These are phyloP conservation scores for Tetrapedia diversipes DNA, from an alignment of 2,888 invertebrate genomes.

Conservation along the genomic window DNA sequence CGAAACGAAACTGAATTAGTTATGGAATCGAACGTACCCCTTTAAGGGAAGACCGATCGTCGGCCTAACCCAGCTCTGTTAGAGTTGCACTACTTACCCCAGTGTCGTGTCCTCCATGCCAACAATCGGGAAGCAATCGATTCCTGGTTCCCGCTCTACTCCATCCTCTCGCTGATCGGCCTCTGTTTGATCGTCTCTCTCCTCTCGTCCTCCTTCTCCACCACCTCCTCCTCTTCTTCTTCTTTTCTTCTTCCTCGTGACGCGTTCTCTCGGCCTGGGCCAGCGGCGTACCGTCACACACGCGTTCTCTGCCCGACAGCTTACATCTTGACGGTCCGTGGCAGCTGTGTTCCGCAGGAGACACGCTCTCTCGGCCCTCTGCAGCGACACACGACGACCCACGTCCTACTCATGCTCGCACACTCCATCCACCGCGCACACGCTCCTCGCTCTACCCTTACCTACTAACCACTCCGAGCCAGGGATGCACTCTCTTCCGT, in stretches of 20 bases:
- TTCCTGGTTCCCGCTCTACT: constrained; percentile 59
- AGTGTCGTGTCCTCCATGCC: constrained; percentile 68
- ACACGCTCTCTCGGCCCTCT: constrained; percentile 65
- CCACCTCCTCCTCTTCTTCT: neutral
- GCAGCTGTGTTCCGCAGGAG: constrained; percentile 63
- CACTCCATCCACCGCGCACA: constrained; percentile 48
- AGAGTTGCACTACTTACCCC: constrained; percentile 66
- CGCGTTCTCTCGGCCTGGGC: constrained; percentile 50
- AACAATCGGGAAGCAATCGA: constrained; percentile 68
- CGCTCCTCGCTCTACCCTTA: constrained; percentile 37
- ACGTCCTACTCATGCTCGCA: constrained; percentile 58
- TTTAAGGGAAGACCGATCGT: constrained; percentile 12
- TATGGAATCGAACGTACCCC: constrained; percentile 7
- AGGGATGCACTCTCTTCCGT: constrained; percentile 19
- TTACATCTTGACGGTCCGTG: constrained; percentile 67
- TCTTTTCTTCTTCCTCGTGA: constrained; percentile 11
- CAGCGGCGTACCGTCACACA: constrained; percentile 53
- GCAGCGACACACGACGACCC: constrained; percentile 57
- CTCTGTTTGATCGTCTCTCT: constrained; percentile 8
- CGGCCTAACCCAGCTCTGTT: constrained; percentile 18
- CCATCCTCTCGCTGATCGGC: constrained; percentile 35
- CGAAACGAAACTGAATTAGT: neutral
- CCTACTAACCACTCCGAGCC: constrained; percentile 22
- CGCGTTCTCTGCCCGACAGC: constrained; percentile 49
- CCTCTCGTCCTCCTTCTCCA: too few species aligned